These are phyloP conservation scores for Lasiurus cinereus DNA, from an alignment of 2,113 vertebrate genomes.

Conservation along the genomic window DNA sequence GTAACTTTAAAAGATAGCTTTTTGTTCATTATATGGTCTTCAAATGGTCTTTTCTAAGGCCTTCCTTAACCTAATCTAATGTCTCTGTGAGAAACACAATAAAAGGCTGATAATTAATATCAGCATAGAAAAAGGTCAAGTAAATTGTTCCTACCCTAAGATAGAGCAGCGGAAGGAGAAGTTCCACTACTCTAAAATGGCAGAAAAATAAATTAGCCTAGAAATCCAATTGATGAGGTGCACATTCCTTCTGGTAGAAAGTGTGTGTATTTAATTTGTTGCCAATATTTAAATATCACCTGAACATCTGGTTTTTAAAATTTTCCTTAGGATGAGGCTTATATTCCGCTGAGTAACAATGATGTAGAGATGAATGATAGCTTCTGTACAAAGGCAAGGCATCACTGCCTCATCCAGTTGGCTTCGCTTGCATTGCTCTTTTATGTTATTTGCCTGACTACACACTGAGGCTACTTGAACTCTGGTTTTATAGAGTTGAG, in stretches of 20 bases:
- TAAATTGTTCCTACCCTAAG: neutral
- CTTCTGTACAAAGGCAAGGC: accelerated
- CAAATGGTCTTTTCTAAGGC: neutral
- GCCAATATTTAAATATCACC: slow-evolving; percentile 11
- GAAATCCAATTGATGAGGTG: neutral
- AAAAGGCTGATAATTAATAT: neutral
- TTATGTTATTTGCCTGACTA: neutral
- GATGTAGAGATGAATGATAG: neutral
- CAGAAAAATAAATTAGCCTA: neutral
- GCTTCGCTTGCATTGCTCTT: neutral
- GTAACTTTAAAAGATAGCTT: slow-evolving; percentile 25
- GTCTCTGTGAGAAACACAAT: neutral
- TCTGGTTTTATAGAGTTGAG: neutral
- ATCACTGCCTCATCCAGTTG: neutral
- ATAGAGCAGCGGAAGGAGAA: neutral
- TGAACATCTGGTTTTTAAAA: neutral
- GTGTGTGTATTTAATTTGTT: neutral
- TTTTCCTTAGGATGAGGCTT: neutral
- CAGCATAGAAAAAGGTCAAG: neutral
- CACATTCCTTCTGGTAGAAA: neutral
- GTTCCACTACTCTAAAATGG: neutral
- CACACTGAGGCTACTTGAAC: neutral
- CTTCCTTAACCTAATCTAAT: neutral
- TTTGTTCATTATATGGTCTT: slow-evolving; percentile 15
- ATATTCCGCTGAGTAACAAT: neutral